A percentile compares a stretch with the other conserved stretches of the same genome.
Conservation (phyloP, 2,888 invertebrate genomes). For the Mechanitis mazaeus region DNA sequence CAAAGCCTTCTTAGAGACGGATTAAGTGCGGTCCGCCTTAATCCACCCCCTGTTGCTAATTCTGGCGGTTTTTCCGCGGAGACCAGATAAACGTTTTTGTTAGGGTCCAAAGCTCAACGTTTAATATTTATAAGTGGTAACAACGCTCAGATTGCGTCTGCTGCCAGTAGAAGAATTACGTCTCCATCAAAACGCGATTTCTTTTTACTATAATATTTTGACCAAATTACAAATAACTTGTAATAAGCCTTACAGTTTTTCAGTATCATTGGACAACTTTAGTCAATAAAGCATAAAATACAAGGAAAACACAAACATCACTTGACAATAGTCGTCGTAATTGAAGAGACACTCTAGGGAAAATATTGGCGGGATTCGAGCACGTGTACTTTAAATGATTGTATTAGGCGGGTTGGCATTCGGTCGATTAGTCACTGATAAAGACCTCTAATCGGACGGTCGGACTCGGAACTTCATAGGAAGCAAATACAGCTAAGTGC, state of each 20-base stretch:
- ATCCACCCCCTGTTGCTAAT: conserved; percentile 74
- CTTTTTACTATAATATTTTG: conserved; percentile 54
- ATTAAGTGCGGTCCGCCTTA: conserved; percentile 75
- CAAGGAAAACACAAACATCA: conserved; percentile 11
- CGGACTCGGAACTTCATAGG: conserved; percentile 34
- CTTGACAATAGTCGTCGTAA: not conserved
- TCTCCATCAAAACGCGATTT: conserved; percentile 51
- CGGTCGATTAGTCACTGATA: conserved; percentile 54
- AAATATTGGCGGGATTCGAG: conserved; percentile 15
- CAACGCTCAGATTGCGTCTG: conserved; percentile 59
- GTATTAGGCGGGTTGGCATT: conserved; percentile 42
- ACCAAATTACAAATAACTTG: conserved; percentile 40
- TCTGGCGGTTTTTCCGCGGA: conserved; percentile 73
- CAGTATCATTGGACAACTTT: conserved; percentile 6
- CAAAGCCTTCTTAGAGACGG: conserved; percentile 77
- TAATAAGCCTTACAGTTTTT: conserved; percentile 20
- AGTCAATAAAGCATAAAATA: conserved; percentile 12
- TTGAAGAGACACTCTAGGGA: conserved; percentile 10
- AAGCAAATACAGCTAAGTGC: conserved; percentile 49
- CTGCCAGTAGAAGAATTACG: conserved; percentile 62
- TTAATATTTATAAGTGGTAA: conserved; percentile 73
- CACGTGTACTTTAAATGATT: conserved; percentile 42
- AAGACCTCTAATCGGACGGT: conserved; percentile 50
- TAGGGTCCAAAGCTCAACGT: conserved; percentile 56
- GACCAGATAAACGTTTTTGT: conserved; percentile 75